Conservation (phyloP, 2,113 vertebrate species). For the Gnathonemus echidnorhynchus region DNA sequence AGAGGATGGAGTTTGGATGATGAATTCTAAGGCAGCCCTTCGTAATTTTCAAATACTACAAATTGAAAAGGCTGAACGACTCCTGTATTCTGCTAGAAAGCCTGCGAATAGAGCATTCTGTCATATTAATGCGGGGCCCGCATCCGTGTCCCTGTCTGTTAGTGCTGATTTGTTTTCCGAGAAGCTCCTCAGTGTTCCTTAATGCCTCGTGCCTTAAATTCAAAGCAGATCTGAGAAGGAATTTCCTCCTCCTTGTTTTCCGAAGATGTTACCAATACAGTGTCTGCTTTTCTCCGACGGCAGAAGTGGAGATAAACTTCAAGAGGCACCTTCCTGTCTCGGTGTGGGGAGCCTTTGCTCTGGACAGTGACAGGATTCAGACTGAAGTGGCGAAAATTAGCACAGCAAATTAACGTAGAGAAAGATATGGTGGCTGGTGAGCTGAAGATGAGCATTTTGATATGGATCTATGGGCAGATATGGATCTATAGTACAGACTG, state of each 20-base stretch:
- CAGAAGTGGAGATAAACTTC: neutral
- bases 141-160: neutral
- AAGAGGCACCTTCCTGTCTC: neutral
- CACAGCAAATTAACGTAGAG: conserved; percentile 13
- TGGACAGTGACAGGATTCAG: neutral
- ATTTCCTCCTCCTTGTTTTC: neutral
- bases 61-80: neutral
- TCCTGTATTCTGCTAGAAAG: neutral
- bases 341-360: neutral
- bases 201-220: conserved; percentile 3
- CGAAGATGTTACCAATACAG: neutral
- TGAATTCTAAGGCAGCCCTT: neutral
- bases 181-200: neutral
- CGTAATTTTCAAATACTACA: neutral
- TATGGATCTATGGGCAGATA: conserved; percentile 4
- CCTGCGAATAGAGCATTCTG: neutral
- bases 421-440: conserved; percentile 17
- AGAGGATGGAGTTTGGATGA: neutral
- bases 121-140: neutral
- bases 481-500: conserved; percentile 17
- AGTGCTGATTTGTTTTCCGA: conserved; percentile 4
- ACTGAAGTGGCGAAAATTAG: neutral
- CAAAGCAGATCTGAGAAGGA: conserved; percentile 1
- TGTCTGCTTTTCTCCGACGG: neutral
- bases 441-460: conserved; percentile 21